Evolutionary conservation across 2,113 vertebrate genomes (phyloP), one percentile per base, ranked within the genome.

Genomic region (Triplophysa dalaica): DNA sequence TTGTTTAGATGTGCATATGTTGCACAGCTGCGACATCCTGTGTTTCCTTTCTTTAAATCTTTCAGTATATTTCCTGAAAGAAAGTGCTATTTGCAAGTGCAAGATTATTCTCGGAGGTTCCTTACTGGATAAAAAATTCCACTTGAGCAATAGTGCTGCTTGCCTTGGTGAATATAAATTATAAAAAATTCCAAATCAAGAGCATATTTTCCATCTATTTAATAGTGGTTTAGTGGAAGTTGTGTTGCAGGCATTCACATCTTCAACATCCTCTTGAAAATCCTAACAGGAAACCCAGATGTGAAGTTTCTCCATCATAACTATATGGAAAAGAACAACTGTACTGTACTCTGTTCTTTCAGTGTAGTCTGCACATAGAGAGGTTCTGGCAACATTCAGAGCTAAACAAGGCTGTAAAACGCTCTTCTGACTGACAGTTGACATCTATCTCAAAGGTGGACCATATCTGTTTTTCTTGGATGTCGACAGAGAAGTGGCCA

Each of bases 351-450:
- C 29, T 54, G 78, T 24, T 43, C 38, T 63, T 66, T 26, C 43
- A 62, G 56, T 62, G 22, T 41, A 70, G 48, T 45, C 19, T 10
- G 56, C 8, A 9, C 26, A 29, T 24, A 26, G 52, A 62, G 77
- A 70, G 69, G 61, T 38, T 19, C 78, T 56, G 45, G 29, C 10
- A 3, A 43, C 43, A 60, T 79, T 70, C 60, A 41, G 26, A 38
- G 45, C 24, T 79, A n/a, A 54, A 79, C n/a, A 41, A 70, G 60
- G 54, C 29, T 52, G 45, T 72, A 65, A 63, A 70, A 79, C 63
- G 43, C 60, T 62, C 50, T 33, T 45, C 24, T 75, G 79, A 81
- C 1, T 50, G 29, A 33, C 60, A 48, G 38, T 66, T 38, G 79
- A 70, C 41, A 58, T 33, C 74, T 22, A 70, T 80, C 56, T 5